Evolutionary conservation across 2,888 invertebrate species (phyloP), one percentile per base, ranked within the genome.

Genomic region (Amphipoea lucens): DNA sequence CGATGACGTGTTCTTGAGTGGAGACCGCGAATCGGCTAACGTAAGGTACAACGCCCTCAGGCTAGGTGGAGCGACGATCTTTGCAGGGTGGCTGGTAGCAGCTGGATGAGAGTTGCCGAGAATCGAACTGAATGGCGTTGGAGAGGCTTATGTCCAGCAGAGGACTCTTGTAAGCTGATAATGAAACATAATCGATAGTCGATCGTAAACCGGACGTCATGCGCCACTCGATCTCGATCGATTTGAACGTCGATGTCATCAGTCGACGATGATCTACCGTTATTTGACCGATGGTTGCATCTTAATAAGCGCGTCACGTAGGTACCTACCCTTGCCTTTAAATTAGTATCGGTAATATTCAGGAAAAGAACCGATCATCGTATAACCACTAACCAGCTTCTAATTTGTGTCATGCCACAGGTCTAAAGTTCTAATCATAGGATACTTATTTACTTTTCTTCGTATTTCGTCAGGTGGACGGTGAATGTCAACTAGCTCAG

Each of bases 401-500:
- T 36, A 23, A 36, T 36, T 23, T 54, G 2, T 45, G 11, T 11
- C 11, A 36, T 45, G 4, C 11, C 36, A 65, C 42, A 40, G 17
- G 17, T 70, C 17, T n/a, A 17, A 40, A 40, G 5, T 70, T 23
- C 1, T 54, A 54, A 54, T 54, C 23, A 57, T 17, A 40, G 3
- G 11, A 11, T 54, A 45, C 1, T 9, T 48, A n/a, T 42, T 57
- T 2, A 40, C 2, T 11, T 11, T 40, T n/a, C 14, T 6, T 57
- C n/a, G 1, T 57, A 11, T 4, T 42, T 76, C 20, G 48, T 4
- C 90, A 98, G 98, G 96, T 99, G 79, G 99, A 99, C 88, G 99
- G 99, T 36, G 99, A 99, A 89, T 95, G 98, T 12, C 97, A 97
- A 87, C 97, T 99, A 40, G 99, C 99, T 0, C 98, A 98, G 1